Conservation (phyloP, 2,888 invertebrate species). For the Eupeodes latifasciatus region DNA sequence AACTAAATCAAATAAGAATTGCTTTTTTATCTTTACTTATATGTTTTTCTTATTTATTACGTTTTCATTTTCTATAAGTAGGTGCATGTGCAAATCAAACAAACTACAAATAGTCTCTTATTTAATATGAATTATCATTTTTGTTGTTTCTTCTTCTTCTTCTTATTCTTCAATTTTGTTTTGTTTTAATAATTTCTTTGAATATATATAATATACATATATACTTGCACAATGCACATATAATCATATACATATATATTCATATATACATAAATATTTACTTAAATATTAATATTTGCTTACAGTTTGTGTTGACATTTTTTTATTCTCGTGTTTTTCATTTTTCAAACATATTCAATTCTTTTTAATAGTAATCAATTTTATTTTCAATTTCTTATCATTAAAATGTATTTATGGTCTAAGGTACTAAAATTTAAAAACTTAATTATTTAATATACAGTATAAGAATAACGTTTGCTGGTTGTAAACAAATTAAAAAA, state of each 20-base stretch:
- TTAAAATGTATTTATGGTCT: slow-evolving; percentile 53
- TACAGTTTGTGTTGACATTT: slow-evolving; percentile 44
- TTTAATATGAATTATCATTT: slow-evolving; percentile 70
- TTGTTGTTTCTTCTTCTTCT: not conserved
- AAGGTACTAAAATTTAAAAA: slow-evolving; percentile 67
- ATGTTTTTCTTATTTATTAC: slow-evolving; percentile 46
- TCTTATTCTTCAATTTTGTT: slow-evolving; percentile 30
- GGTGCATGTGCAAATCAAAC: slow-evolving; percentile 79
- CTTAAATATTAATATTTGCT: slow-evolving; percentile 60
- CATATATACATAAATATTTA: slow-evolving; percentile 29
- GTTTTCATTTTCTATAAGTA: slow-evolving; percentile 72
- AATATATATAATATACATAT: slow-evolving; percentile 70
- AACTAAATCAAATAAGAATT: not conserved
- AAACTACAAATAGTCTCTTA: slow-evolving; percentile 78
- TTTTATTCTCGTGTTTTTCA: not conserved
- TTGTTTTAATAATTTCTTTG: slow-evolving; percentile 43
- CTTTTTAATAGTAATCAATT: not conserved
- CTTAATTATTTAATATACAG: slow-evolving; percentile 53
- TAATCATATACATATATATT: slow-evolving; percentile 53
- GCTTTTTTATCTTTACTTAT: slow-evolving; percentile 24
- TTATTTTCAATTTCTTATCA: slow-evolving; percentile 8
- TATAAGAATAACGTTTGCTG: slow-evolving; percentile 12
- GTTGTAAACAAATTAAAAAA: slow-evolving; percentile 29
- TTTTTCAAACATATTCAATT: slow-evolving; percentile 8
- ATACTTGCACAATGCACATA: slow-evolving; percentile 63